These are phyloP conservation scores for Heterotilapia buettikoferi DNA, from an alignment of 2,113 vertebrate genomes.

Conservation along the genomic window DNA sequence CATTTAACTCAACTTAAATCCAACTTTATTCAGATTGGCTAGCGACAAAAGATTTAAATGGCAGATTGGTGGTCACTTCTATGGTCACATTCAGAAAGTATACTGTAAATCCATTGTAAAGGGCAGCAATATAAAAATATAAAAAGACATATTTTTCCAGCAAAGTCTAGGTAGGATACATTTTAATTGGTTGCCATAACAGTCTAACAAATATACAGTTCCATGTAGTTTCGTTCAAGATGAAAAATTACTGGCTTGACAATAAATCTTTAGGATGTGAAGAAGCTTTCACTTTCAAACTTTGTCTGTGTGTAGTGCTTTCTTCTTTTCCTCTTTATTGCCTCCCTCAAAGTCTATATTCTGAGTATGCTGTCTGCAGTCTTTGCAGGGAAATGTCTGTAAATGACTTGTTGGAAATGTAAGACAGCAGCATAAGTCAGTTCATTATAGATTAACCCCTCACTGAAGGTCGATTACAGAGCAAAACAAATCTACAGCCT, in stretches of 20 bases:
- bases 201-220: neutral
- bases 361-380: neutral
- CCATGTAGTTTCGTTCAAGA: neutral
- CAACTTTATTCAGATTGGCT: neutral
- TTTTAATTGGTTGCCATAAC: neutral
- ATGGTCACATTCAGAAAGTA: neutral
- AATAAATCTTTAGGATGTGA: neutral
- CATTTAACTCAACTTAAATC: neutral
- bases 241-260: neutral
- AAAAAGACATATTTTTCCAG: neutral
- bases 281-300: neutral
- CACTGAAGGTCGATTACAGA: constrained; percentile 20
- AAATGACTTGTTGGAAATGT: constrained; percentile 42
- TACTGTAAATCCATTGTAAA: neutral
- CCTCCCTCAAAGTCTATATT: neutral
- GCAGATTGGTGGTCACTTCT: neutral
- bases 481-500: constrained; percentile 26
- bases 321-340: neutral
- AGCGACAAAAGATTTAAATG: neutral
- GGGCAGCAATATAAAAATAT: neutral
- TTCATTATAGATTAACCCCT: constrained; percentile 58
- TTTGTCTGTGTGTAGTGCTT: neutral
- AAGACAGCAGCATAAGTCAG: constrained; percentile 31
- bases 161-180: neutral
- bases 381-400: constrained; percentile 29